These are phyloP conservation scores for Hydrophis major DNA, from an alignment of 2,797 vertebrate genomes.

Conservation along the genomic window DNA sequence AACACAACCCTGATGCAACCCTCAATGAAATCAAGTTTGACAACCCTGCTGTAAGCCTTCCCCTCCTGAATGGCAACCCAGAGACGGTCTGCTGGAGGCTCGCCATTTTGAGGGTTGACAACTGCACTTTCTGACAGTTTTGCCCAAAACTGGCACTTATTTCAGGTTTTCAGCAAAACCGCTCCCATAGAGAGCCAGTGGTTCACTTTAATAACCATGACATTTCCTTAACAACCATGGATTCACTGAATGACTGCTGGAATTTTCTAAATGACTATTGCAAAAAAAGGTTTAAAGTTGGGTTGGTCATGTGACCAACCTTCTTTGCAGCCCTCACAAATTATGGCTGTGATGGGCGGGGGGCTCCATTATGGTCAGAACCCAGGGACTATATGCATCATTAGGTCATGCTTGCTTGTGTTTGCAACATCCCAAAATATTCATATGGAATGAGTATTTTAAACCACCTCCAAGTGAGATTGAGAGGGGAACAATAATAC, in stretches of 20 bases:
- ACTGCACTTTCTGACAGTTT: no score
- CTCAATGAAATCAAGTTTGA: no score
- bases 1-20: no score
- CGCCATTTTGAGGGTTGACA: no score
- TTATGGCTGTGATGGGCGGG: neutral
- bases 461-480: neutral
- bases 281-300: neutral
- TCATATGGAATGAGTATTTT: neutral
- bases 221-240: neutral
- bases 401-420: neutral
- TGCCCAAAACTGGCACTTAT: no score
- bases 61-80: no score
- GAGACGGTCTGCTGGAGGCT: no score
- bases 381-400: no score
- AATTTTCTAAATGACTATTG: neutral
- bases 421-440: neutral
- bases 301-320: neutral
- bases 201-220: neutral
- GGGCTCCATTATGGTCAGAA: neutral
- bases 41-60: no score
- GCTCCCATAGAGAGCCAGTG: neutral
- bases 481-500: neutral
- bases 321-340: neutral
- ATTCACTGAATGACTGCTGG: neutral
- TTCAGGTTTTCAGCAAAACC: no score